Base-by-base conservation (phyloP, 2,888 invertebrate species). In the Lypha dubia region DNA sequence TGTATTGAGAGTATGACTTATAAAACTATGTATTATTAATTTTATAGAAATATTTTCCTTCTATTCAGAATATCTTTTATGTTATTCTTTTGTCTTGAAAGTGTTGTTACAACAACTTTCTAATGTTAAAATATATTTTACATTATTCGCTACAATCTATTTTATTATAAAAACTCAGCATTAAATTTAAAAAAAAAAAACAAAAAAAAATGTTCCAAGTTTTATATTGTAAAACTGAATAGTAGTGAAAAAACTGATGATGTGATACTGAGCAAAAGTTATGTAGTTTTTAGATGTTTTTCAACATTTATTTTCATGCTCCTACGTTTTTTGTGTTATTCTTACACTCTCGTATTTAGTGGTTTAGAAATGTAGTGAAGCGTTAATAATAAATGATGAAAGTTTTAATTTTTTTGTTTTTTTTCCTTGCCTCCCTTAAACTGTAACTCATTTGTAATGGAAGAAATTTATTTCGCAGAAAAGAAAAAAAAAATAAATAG, bases 311-410 rank as follows among this genome's bases (percentile, higher is more conserved):
- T 81, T 53, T 73, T 83, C 65, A 60, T 70, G 44, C 70, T 82
- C 62, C 71, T 67, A 76, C 65, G 51, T 65, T 75, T 56, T 76
- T 56, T 76, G 22, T 81, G 35, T 63, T 71, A 56, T 53, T 82
- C 38, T 79, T 65, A 77, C 76, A 77, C 17, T 49, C 20, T 49
- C 20, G 49, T 49, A 49, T 84, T 80, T 80, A 80, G 84, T 84
- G 84, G 84, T 80, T 84, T 84, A 77, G 84, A 84, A 80, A 80
- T 63, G 80, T 74, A 84, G 80, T 84, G 80, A 84, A 84, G 84
- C 84, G 84, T 84, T 84, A 84, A 84, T 84, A 84, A 84, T 84
- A 84, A 84, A 84, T 84, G 80, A 77, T 80, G 80, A 84, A 84
- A 84, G 84, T 84, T 84, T 84, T 84, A 79, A 83, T 79, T 79